Evolutionary conservation across 2,888 invertebrate species (phyloP).

Genomic region (Rhagium mordax): DNA sequence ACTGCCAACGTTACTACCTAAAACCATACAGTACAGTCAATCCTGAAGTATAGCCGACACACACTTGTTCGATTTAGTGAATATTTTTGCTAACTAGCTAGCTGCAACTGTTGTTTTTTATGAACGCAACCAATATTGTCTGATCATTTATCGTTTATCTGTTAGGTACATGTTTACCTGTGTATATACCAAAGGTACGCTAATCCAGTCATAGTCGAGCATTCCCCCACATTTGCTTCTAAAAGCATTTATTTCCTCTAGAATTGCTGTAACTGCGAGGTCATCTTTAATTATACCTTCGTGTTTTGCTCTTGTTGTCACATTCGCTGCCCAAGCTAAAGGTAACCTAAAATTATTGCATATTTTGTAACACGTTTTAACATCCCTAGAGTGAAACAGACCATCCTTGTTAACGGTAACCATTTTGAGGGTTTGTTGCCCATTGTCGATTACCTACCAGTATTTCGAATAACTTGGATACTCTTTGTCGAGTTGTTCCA

Average conservation of each 20-base stretch:
- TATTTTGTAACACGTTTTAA: neutral
- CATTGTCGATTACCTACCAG: constrained; percentile 75
- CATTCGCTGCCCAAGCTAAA: constrained; percentile 93
- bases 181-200: constrained; percentile 87
- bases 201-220: constrained; percentile 85
- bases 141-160: too few relatives aligned
- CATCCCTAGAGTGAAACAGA: too few relatives aligned
- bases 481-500: constrained; percentile 83
- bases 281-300: constrained; percentile 92
- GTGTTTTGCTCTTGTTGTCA: constrained; percentile 90
- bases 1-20: constrained; percentile 90
- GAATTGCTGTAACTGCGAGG: constrained; percentile 92
- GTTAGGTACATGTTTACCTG: constrained; percentile 74
- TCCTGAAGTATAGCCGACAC: too few relatives aligned
- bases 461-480: constrained; percentile 90
- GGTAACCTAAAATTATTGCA: constrained; percentile 75
- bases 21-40: constrained; percentile 30
- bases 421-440: too few relatives aligned
- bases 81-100: too few relatives aligned
- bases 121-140: too few relatives aligned
- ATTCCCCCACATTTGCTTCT: constrained; percentile 84
- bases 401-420: too few relatives aligned
- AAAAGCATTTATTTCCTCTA: constrained; percentile 90
- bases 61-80: too few relatives aligned
- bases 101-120: too few relatives aligned